A percentile compares a stretch with the other conserved stretches of the same genome.
Conservation (phyloP, 2,888 invertebrate genomes). For the Phortica okadai region DNA sequence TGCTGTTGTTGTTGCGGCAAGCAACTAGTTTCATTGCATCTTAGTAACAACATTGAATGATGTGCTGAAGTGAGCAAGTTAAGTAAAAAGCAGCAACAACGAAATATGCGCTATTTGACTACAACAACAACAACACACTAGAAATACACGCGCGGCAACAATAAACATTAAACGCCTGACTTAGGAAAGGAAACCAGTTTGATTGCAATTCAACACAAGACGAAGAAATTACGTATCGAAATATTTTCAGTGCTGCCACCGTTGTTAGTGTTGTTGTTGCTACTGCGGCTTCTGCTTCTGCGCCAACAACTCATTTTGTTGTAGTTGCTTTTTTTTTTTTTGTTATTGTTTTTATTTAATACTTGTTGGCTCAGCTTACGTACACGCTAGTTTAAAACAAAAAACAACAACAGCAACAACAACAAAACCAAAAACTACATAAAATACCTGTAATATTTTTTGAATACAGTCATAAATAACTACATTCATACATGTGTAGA, state of each 20-base stretch:
- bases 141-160: neutral
- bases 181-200: conserved; percentile 70
- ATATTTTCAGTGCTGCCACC: conserved; percentile 37
- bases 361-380: neutral
- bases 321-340: conserved; percentile 9
- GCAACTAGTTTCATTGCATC: neutral
- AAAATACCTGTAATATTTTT: conserved; percentile 25
- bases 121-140: conserved; percentile 10
- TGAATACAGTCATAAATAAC: conserved; percentile 36
- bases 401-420: conserved; percentile 9
- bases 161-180: conserved; percentile 61
- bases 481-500: conserved; percentile 30
- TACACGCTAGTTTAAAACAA: neutral
- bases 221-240: conserved; percentile 68
- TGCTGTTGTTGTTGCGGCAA: neutral
- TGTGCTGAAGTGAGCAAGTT: neutral
- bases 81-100: conserved; percentile 24
- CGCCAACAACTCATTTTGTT: conserved; percentile 32
- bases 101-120: conserved; percentile 15
- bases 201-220: conserved; percentile 65
- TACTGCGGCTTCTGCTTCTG: conserved; percentile 33
- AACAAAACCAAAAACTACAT: neutral
- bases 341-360: neutral
- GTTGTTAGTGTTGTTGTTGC: conserved; percentile 30
- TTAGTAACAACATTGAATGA: conserved; percentile 5